Percentiles rank a stretch among this genome's conserved stretches.
These are phyloP conservation scores for Amblyopsis hoosieri DNA, from an alignment of 2,797 vertebrate species.

Conservation along the genomic window DNA sequence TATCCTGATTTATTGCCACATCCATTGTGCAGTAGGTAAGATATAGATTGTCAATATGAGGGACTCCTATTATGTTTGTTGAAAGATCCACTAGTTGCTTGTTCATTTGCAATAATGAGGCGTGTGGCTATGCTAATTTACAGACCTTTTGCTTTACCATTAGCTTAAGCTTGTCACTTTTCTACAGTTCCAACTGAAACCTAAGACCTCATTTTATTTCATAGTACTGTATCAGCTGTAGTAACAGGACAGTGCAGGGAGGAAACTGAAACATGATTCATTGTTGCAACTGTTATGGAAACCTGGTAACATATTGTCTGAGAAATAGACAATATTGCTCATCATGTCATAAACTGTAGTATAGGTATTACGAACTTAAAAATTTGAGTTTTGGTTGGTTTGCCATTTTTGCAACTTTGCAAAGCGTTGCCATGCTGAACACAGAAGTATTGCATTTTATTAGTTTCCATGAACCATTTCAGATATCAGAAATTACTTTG, in stretches of 20 bases:
- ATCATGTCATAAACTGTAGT: too few relatives aligned
- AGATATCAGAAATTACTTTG: too few relatives aligned
- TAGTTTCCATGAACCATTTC: too few relatives aligned
- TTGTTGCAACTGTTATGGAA: conserved; percentile 65
- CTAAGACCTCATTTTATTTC: conserved; percentile 63
- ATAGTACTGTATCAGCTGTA: conserved; percentile 62
- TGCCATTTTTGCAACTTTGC: too few relatives aligned
- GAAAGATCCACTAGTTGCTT: not conserved
- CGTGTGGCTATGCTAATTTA: not conserved
- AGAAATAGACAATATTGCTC: too few relatives aligned
- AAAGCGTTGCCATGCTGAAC: too few relatives aligned
- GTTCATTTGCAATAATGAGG: not conserved
- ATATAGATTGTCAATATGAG: too few relatives aligned
- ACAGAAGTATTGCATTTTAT: too few relatives aligned
- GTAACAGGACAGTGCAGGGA: conserved; percentile 51
- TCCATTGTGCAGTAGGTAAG: too few relatives aligned
- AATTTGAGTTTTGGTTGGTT: too few relatives aligned
- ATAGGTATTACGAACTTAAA: too few relatives aligned
- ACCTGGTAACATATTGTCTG: conserved; percentile 32
- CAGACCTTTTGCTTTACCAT: conserved; percentile 22
- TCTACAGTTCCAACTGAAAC: conserved; percentile 65
- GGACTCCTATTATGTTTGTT: not conserved
- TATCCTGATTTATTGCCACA: too few relatives aligned
- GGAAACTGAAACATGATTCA: conserved; percentile 60
- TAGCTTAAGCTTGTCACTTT: conserved; percentile 22